These are phyloP conservation scores for Amblyteles armatorius DNA, from an alignment of 2,888 invertebrate genomes.

Conservation along the genomic window DNA sequence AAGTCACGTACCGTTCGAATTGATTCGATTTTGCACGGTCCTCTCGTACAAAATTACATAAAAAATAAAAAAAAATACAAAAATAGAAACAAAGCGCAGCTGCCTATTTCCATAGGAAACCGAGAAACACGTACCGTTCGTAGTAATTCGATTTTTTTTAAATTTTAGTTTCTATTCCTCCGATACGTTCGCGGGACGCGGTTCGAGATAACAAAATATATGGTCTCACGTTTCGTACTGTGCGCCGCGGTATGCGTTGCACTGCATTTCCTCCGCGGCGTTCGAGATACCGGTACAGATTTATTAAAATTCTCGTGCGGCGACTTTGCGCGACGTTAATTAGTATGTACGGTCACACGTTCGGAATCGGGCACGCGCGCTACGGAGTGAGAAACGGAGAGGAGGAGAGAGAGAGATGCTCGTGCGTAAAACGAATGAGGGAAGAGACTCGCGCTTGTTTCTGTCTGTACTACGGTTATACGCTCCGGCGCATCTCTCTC, in stretches of 20 bases:
- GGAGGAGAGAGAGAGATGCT: not conserved
- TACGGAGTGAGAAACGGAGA: not conserved
- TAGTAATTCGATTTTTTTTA: not conserved
- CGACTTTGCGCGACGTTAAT: constrained; percentile 29
- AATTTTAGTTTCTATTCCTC: not conserved
- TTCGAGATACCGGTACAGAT: not conserved
- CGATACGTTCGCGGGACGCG: not conserved
- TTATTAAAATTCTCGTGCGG: constrained; percentile 20
- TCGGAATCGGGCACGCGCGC: constrained; percentile 36
- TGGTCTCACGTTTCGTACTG: not conserved
- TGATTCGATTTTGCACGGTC: not conserved
- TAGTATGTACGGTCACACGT: constrained; percentile 35
- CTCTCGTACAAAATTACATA: not conserved
- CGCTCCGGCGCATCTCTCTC: not conserved
- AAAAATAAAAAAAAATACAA: not conserved
- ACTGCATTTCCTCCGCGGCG: not conserved
- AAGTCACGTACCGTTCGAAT: not conserved
- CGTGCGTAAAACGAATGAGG: constrained; percentile 40
- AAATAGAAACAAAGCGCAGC: not conserved
- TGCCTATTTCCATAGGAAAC: not conserved
- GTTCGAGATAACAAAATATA: not conserved
- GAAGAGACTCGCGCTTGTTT: constrained; percentile 29
- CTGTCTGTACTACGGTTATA: constrained; percentile 2
- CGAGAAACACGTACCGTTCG: not conserved
- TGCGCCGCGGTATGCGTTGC: not conserved